These are phyloP conservation scores for Drosophila meridiana DNA, from an alignment of 2,888 invertebrate species.

Conservation along the genomic window DNA sequence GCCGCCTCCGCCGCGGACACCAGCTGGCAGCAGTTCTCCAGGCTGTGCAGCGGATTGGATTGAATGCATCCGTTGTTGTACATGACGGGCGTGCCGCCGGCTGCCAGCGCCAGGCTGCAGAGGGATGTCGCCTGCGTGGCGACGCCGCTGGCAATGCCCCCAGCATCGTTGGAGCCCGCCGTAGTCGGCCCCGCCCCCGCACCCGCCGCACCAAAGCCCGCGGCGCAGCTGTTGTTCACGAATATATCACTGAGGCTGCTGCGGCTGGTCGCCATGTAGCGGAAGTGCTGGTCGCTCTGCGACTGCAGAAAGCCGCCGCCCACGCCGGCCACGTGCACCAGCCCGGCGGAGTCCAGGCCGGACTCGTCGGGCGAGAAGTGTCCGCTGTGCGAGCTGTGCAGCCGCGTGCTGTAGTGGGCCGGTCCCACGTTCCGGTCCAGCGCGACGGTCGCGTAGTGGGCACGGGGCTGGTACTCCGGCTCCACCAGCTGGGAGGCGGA, in stretches of 20 bases:
- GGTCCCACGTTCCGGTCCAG: conserved; percentile 37
- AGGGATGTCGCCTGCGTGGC: conserved; percentile 62
- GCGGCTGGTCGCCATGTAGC: conserved; percentile 82
- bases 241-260: conserved; percentile 85
- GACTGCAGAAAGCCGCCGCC: conserved; percentile 78
- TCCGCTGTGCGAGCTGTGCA: conserved; percentile 79
- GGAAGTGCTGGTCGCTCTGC: conserved; percentile 84
- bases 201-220: conserved; percentile 39
- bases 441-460: conserved; percentile 55
- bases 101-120: conserved; percentile 62
- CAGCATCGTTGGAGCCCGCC: not conserved
- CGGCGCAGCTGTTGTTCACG: conserved; percentile 82
- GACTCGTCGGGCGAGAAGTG: conserved; percentile 71
- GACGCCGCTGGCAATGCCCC: conserved; percentile 33
- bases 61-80: conserved; percentile 79
- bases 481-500: conserved; percentile 87
- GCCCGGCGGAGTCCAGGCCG: conserved; percentile 46
- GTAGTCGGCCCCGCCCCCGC: conserved; percentile 3
- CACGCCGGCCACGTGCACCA: conserved; percentile 19
- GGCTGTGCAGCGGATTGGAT: conserved; percentile 80
- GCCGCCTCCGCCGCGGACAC: conserved; percentile 16
- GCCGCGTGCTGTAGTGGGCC: conserved; percentile 50
- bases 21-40: conserved; percentile 84
- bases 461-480: conserved; percentile 60
- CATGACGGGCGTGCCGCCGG: conserved; percentile 68